Conservation (phyloP, 2,113 vertebrate genomes). For the Tursiops truncatus region DNA sequence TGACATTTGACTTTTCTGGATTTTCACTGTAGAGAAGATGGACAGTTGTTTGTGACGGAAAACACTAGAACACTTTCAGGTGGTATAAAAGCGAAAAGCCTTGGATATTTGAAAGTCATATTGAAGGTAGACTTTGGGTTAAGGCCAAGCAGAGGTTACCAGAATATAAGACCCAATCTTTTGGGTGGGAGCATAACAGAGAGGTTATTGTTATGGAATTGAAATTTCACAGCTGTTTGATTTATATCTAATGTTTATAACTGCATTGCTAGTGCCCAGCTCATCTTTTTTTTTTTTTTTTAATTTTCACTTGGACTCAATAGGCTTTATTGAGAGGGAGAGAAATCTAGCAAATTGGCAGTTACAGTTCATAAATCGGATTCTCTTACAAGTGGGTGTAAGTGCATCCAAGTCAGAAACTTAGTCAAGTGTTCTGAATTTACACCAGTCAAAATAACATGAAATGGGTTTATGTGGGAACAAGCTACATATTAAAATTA, state of each 20-base stretch:
- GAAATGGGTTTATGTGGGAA: background rate
- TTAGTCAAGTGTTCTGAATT: background rate
- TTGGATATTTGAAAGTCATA: background rate
- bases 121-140: background rate
- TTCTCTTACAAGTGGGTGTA: background rate
- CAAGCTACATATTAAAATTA: background rate
- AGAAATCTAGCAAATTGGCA: background rate
- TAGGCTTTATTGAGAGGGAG: background rate
- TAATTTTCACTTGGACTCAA: background rate
- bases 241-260: background rate
- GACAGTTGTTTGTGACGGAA: background rate
- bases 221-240: background rate
- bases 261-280: background rate
- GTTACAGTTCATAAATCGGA: background rate
- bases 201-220: background rate
- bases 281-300: background rate
- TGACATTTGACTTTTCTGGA: background rate
- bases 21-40: background rate
- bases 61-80: background rate
- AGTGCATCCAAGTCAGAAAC: background rate
- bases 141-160: background rate
- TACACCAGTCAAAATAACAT: background rate
- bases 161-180: background rate
- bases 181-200: background rate
- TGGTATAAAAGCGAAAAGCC: accelerated